Evolutionary conservation across 2,797 vertebrate genomes (phyloP), one percentile per base, ranked within the genome.

Genomic region (Brotula barbata): DNA sequence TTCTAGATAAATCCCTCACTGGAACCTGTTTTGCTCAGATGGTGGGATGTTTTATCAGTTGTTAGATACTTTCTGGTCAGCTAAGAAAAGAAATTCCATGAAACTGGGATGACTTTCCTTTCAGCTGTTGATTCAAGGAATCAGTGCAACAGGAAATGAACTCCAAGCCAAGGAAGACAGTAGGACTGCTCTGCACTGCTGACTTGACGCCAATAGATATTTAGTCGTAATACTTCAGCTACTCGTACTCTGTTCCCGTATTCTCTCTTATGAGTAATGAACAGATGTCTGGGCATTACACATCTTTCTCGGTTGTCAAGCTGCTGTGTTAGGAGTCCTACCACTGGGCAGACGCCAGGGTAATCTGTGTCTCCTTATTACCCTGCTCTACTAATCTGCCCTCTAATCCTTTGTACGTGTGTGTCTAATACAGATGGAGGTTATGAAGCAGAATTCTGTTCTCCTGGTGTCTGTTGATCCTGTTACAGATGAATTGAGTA

Each of bases 381-480:
- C 59, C 70, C 75, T 60, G 59, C 23, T 39, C 65, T 44, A 58
- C 19, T 88, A 84, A 89, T 88, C 81, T 84, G 65, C 52, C 25
- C 63, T 73, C 34, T 87, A 89, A 89, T 89, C 87, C 81, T 36
- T 61, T 64, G 43, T 58, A 37, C 34, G 22, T 22, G 7, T 28
- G 4, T 52, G 12, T 56, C 22, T 58, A 58, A 4, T 28, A 28
- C 7, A 28, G 25, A 28, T 28, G 6, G 59, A 23, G 2, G 58
- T 23, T 3, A 19, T 10, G 20, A 2, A 44, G 54, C 22, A 15
- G 7, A 31, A 60, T n/a, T n/a, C n/a, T n/a, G n/a, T n/a, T n/a
- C n/a, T n/a, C n/a, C n/a, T n/a, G n/a, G n/a, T n/a, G n/a, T n/a
- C n/a, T n/a, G n/a, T n/a, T n/a, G n/a, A 54, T 33, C 40, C 54